A percentile compares a stretch with the other conserved stretches of the same genome.
Conservation (phyloP, 2,113 vertebrate species). For the Vidua macroura region DNA sequence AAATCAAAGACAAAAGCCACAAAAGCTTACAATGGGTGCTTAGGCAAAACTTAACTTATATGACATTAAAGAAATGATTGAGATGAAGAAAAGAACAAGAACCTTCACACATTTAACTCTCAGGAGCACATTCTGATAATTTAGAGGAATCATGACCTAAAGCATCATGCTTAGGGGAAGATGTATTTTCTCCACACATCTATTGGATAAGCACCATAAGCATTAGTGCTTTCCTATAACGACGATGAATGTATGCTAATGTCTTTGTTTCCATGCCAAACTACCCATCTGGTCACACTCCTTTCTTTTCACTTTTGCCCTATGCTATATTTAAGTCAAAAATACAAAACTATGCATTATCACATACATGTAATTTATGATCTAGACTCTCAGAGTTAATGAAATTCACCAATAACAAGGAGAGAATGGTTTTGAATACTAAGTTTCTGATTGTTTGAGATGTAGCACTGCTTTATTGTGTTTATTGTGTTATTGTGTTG, state of each 20-base stretch:
- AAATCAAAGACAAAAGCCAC: background rate
- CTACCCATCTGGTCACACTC: background rate
- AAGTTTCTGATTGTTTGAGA: background rate
- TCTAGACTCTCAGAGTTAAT: background rate
- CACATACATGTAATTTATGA: background rate
- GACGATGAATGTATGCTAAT: background rate
- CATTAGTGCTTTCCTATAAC: background rate
- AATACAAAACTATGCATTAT: background rate
- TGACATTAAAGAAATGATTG: background rate
- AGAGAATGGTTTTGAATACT: background rate
- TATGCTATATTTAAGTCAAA: background rate
- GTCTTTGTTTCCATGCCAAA: conserved; percentile 20
- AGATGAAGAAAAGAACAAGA: background rate
- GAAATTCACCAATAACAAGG: background rate
- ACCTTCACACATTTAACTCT: background rate
- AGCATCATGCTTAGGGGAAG: background rate
- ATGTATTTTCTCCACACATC: background rate
- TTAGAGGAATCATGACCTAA: background rate
- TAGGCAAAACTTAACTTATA: background rate
- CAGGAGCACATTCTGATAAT: background rate
- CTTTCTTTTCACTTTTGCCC: conserved; percentile 1
- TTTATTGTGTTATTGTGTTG: background rate
- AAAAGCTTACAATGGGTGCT: background rate
- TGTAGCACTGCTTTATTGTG: background rate
- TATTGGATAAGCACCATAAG: background rate